Evolutionary conservation across 2,113 vertebrate genomes (phyloP).

Genomic region (Dendrocopos noguchii): DNA sequence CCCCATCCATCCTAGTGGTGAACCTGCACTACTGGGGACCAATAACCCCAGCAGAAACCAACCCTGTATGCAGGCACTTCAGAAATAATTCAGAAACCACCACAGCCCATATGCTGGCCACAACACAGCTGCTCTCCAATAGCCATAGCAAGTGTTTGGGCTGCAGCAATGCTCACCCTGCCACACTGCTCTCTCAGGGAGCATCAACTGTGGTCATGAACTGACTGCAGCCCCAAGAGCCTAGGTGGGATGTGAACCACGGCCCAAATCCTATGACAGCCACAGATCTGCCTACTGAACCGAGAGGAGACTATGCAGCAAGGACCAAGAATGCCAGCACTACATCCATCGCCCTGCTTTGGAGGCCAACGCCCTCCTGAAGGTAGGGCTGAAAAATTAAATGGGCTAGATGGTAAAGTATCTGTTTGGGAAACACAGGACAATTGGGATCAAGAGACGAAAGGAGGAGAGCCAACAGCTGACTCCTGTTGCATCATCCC

Average conservation of each 20-base stretch:
- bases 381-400: background rate
- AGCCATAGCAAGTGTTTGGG: fast-evolving
- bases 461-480: background rate
- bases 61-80: background rate
- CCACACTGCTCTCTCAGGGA: background rate
- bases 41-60: background rate
- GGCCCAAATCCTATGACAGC: background rate
- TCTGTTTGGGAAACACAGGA: background rate
- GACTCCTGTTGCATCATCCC: background rate
- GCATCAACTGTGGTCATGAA: background rate
- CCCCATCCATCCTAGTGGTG: background rate
- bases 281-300: background rate
- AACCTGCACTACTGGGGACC: too few relatives aligned
- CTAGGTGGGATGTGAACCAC: fast-evolving
- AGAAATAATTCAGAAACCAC: background rate
- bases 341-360: background rate
- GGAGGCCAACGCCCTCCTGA: background rate
- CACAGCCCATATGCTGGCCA: background rate
- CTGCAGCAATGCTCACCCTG: background rate
- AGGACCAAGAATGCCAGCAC: background rate
- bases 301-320: background rate
- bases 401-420: background rate
- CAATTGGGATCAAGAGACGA: too few relatives aligned
- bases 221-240: background rate
- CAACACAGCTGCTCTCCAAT: background rate